These are phyloP conservation scores for Hippocampus abdominalis DNA, from an alignment of 2,113 vertebrate genomes.

Conservation along the genomic window DNA sequence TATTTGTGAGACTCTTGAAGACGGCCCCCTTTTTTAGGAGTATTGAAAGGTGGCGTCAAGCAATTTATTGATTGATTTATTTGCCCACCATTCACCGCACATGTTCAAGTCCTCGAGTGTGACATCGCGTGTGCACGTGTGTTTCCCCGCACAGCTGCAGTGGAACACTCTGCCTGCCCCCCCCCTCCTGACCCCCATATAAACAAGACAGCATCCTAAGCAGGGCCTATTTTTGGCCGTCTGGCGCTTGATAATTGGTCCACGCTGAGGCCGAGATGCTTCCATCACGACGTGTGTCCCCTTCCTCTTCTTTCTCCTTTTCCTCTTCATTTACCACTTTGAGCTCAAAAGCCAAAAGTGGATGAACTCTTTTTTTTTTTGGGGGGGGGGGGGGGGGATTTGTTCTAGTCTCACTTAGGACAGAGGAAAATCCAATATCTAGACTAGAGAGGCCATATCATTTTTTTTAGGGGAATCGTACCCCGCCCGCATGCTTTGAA, in stretches of 20 bases:
- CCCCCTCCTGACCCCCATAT: neutral
- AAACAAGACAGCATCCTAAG: slow-evolving; percentile 45
- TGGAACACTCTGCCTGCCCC: slow-evolving; percentile 15
- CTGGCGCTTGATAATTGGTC: slow-evolving; percentile 49
- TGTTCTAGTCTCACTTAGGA: too few species aligned
- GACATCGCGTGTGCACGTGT: neutral
- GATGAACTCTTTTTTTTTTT: too few species aligned
- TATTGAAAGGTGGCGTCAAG: too few species aligned
- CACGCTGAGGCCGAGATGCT: slow-evolving; percentile 14
- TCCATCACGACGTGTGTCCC: slow-evolving; percentile 26
- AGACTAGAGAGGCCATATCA: too few species aligned
- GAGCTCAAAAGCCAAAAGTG: too few species aligned
- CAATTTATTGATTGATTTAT: too few species aligned
- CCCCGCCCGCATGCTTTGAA: too few species aligned
- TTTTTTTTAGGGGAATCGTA: too few species aligned
- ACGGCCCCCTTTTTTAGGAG: too few species aligned
- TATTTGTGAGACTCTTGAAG: neutral
- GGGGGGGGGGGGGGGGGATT: too few species aligned
- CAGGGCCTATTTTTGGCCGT: slow-evolving; percentile 57
- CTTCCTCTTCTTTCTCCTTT: slow-evolving; percentile 18
- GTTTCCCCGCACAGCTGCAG: slow-evolving; percentile 33
- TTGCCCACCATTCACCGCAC: neutral
- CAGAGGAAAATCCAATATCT: too few species aligned
- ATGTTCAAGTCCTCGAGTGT: neutral
- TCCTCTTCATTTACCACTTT: too few species aligned